Evolutionary conservation across 1,140 invertebrate genomes (phyloP).

Genomic region (Homalodisca vitripennis): DNA sequence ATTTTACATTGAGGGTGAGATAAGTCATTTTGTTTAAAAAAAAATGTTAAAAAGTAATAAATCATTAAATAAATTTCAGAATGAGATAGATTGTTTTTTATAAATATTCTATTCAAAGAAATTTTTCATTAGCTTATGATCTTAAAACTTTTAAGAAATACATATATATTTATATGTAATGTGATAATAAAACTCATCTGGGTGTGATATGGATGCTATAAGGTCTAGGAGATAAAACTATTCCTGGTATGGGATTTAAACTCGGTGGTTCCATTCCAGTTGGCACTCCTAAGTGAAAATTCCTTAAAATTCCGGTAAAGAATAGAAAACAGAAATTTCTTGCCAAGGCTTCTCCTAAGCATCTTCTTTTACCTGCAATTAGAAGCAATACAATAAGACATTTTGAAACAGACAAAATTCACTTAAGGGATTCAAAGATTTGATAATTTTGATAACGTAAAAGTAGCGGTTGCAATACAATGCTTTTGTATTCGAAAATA

Average conservation of each 20-base stretch:
- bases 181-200: not conserved
- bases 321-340: constrained; percentile 70
- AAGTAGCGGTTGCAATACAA: too few relatives aligned
- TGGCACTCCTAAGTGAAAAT: constrained; percentile 48
- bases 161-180: not conserved
- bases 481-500: too few relatives aligned
- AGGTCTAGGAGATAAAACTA: constrained; percentile 47
- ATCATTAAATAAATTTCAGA: too few relatives aligned
- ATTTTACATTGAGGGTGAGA: too few relatives aligned
- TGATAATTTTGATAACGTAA: too few relatives aligned
- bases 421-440: too few relatives aligned
- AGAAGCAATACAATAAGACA: not conserved
- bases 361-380: constrained; percentile 67
- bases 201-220: constrained; percentile 37
- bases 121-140: too few relatives aligned
- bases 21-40: too few relatives aligned
- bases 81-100: too few relatives aligned
- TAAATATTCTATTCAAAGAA: too few relatives aligned
- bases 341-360: constrained; percentile 74
- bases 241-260: constrained; percentile 42
- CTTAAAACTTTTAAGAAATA: not conserved
- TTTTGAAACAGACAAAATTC: too few relatives aligned
- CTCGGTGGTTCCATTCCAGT: constrained; percentile 44
- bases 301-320: constrained; percentile 67
- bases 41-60: too few relatives aligned